Percentiles rank a stretch among this genome's conserved stretches.
Conservation (phyloP, 2,797 vertebrate genomes). For the Danionella dracula region DNA sequence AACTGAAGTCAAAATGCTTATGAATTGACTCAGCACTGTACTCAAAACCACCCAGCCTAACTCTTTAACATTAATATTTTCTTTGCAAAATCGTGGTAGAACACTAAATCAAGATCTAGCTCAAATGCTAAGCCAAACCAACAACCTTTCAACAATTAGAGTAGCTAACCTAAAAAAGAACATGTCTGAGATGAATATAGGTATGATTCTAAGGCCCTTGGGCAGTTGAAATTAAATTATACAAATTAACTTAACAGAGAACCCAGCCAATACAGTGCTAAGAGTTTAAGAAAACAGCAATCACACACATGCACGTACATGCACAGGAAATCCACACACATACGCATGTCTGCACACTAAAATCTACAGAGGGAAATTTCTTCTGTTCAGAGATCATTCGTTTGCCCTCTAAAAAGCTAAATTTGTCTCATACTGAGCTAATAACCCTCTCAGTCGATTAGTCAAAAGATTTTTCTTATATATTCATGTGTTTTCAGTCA, state of each 20-base stretch:
- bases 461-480: no score
- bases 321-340: no score
- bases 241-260: conserved; percentile 32
- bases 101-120: not conserved
- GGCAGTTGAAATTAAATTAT: conserved; percentile 27
- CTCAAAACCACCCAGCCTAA: not conserved
- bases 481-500: no score
- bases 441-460: no score
- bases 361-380: no score
- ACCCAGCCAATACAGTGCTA: conserved; percentile 14
- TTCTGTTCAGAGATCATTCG: no score
- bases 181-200: not conserved
- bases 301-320: not conserved
- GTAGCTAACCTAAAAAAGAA: not conserved
- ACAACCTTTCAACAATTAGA: not conserved
- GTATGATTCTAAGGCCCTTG: not conserved
- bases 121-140: no score
- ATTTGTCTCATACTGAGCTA: no score
- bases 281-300: conserved; percentile 30
- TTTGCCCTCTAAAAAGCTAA: no score
- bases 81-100: not conserved
- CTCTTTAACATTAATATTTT: no score
- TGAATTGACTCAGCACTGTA: conserved; percentile 26
- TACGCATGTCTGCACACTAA: no score
- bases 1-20: conserved; percentile 18